Conservation (phyloP, 2,888 invertebrate genomes). For the Lycophotia porphyrea region DNA sequence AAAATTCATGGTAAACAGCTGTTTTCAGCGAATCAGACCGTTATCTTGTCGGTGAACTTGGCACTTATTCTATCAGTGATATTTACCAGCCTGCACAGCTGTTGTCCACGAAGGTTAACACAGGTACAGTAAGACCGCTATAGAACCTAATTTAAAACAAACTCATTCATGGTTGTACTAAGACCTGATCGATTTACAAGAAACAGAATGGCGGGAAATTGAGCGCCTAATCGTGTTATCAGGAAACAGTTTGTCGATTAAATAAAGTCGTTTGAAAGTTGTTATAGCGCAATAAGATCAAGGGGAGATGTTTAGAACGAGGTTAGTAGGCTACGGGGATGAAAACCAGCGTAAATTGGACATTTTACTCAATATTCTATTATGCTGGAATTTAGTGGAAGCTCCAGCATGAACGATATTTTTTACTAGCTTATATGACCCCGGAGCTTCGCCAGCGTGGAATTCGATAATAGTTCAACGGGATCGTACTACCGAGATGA, state of each 20-base stretch:
- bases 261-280: constrained; percentile 62
- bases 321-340: constrained; percentile 16
- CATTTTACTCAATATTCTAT: background rate
- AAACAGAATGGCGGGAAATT: constrained; percentile 55
- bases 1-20: no score
- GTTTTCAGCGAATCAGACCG: no score
- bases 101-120: no score
- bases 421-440: no score
- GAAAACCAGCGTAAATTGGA: background rate
- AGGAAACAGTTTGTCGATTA: constrained; percentile 59
- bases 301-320: constrained; percentile 23
- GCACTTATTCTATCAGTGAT: no score
- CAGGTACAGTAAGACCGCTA: background rate
- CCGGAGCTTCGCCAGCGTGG: no score
- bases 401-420: background rate
- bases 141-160: constrained; percentile 18
- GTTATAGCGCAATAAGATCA: constrained; percentile 51
- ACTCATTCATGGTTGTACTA: constrained; percentile 15
- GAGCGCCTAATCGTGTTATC: constrained; percentile 57
- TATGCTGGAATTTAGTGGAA: background rate
- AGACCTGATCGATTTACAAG: constrained; percentile 37
- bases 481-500: no score
- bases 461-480: no score
- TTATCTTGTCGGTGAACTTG: no score
- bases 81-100: background rate